These are phyloP conservation scores for Lontra canadensis DNA, from an alignment of 2,113 vertebrate species.

Conservation along the genomic window DNA sequence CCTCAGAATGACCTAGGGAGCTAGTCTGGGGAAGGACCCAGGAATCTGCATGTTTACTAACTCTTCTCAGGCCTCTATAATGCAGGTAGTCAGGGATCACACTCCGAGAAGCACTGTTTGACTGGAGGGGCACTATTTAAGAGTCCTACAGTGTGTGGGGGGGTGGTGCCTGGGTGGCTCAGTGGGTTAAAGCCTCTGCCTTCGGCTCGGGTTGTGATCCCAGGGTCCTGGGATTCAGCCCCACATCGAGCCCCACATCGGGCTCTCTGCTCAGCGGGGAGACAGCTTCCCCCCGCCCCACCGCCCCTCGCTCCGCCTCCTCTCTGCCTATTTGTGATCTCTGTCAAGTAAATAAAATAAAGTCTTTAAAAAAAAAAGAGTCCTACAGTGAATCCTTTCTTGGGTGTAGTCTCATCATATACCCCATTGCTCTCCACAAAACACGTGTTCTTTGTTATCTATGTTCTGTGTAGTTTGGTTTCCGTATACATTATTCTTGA, in stretches of 20 bases:
- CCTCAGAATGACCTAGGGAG: neutral
- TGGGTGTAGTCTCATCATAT: neutral
- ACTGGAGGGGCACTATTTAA: neutral
- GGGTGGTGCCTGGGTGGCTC: no score
- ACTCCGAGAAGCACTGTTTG: neutral
- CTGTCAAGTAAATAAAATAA: no score
- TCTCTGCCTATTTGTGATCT: no score
- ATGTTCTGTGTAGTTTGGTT: neutral
- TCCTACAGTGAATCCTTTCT: neutral
- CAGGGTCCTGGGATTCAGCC: no score
- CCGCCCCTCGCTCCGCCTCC: no score
- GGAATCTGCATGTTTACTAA: neutral
- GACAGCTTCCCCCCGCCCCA: accelerated
- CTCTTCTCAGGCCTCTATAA: neutral
- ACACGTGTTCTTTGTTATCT: neutral
- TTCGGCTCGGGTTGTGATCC: no score
- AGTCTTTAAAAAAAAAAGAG: neutral
- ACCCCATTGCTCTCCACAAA: neutral
- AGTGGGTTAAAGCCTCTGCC: no score
- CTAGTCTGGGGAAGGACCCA: neutral
- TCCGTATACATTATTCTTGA: neutral
- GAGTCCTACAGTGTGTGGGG: neutral
- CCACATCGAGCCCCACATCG: no score
- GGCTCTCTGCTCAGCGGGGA: no score
- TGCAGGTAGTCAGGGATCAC: neutral